These are phyloP conservation scores for Lissocephala sabroskyi DNA, from an alignment of 2,888 invertebrate species.

Conservation along the genomic window DNA sequence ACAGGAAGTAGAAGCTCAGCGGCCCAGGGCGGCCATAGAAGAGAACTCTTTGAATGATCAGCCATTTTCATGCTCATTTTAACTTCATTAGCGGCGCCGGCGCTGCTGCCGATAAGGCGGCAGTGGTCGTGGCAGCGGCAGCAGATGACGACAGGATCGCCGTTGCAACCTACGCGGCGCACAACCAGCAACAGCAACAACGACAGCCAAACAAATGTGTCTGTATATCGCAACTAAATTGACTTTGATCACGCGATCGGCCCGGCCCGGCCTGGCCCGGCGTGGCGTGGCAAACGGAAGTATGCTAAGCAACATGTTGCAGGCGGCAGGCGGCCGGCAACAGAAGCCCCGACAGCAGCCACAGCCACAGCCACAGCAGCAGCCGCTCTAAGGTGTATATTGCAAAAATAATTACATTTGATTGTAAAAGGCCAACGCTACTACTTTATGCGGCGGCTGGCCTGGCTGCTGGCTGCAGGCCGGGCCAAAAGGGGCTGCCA, in stretches of 20 bases:
- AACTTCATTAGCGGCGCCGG: slow-evolving; percentile 37
- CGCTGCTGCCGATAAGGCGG: slow-evolving; percentile 44
- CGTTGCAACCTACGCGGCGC: slow-evolving; percentile 53
- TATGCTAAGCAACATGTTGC: slow-evolving; percentile 68
- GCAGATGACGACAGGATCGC: slow-evolving; percentile 66
- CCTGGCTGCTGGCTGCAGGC: not conserved
- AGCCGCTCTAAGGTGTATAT: slow-evolving; percentile 62
- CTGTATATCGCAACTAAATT: slow-evolving; percentile 69
- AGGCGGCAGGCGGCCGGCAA: no score
- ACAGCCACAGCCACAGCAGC: no score
- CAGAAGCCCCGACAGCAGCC: no score
- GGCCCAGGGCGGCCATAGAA: no score
- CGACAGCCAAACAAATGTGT: slow-evolving; percentile 62
- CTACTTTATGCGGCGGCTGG: slow-evolving; percentile 24
- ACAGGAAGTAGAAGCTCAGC: slow-evolving; percentile 40
- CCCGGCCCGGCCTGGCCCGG: slow-evolving; percentile 17
- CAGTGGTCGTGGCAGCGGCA: slow-evolving; percentile 52
- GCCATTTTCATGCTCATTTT: slow-evolving; percentile 47
- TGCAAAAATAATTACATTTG: slow-evolving; percentile 66
- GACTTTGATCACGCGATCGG: slow-evolving; percentile 72
- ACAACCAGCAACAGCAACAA: slow-evolving; percentile 18
- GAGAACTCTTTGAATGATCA: not conserved
- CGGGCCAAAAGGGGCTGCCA: slow-evolving; percentile 24
- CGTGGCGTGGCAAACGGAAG: slow-evolving; percentile 68
- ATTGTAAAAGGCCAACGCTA: slow-evolving; percentile 65